These are phyloP conservation scores for Trichogramma dendrolimi DNA, from an alignment of 2,888 invertebrate species.

Conservation along the genomic window DNA sequence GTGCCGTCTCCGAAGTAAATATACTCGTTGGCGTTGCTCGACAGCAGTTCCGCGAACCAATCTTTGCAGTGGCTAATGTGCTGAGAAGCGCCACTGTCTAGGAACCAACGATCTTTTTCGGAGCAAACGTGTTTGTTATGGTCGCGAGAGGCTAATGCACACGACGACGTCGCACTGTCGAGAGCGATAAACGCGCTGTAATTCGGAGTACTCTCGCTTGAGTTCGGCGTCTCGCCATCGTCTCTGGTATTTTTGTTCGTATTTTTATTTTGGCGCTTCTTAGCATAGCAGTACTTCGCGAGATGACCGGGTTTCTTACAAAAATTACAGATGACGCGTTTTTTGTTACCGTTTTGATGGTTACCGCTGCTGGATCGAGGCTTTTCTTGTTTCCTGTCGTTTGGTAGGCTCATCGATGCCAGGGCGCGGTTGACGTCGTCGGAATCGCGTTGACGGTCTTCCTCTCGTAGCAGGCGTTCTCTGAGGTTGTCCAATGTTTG, in stretches of 20 bases:
- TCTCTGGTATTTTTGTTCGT: conserved; percentile 3
- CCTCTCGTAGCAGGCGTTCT: conserved; percentile 24
- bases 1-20: conserved; percentile 10
- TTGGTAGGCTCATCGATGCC: conserved; percentile 4
- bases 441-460: conserved; percentile 9
- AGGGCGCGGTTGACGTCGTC: conserved; percentile 12
- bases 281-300: conserved; percentile 9
- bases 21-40: not conserved
- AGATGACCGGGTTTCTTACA: conserved; percentile 14
- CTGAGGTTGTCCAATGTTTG: conserved; percentile 17
- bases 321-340: conserved; percentile 11
- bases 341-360: not conserved
- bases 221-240: not conserved
- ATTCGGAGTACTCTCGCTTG: not conserved
- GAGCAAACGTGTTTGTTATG: too few relatives aligned
- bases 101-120: conserved; percentile 3
- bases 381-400: too few relatives aligned
- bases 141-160: too few relatives aligned
- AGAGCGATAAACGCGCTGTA: conserved; percentile 9
- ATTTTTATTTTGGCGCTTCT: conserved; percentile 4
- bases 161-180: not conserved
- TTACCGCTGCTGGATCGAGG: not conserved
- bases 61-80: conserved; percentile 3
- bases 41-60: conserved; percentile 4
- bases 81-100: conserved; percentile 10